These are phyloP conservation scores for Sprattus sprattus DNA, from an alignment of 2,113 vertebrate species.

Conservation along the genomic window DNA sequence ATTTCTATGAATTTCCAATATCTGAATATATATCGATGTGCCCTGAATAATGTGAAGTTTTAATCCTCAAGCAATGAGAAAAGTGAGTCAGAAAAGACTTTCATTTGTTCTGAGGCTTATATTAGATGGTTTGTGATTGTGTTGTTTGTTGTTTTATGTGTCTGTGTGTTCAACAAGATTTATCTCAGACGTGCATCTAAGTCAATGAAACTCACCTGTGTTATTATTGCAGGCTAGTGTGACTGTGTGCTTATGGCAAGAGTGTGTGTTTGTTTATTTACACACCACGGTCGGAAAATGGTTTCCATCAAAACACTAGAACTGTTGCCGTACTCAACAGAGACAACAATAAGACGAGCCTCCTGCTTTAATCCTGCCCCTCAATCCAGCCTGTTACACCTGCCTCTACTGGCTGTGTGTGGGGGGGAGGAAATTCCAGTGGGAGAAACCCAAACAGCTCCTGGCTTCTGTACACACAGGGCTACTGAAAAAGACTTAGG, in stretches of 20 bases:
- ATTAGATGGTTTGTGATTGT: background rate
- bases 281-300: background rate
- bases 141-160: background rate
- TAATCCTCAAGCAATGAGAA: too few relatives aligned
- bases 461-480: background rate
- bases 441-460: slow-evolving; percentile 1
- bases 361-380: background rate
- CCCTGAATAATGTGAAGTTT: too few relatives aligned
- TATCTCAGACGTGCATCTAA: background rate
- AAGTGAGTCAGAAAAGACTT: too few relatives aligned
- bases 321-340: background rate
- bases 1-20: too few relatives aligned
- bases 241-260: background rate
- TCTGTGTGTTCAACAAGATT: background rate
- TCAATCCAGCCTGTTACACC: background rate
- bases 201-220: background rate
- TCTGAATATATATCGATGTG: too few relatives aligned
- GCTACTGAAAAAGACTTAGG: background rate
- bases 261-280: background rate
- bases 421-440: background rate
- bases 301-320: background rate
- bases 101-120: too few relatives aligned
- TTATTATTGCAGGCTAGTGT: background rate
- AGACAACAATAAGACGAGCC: background rate
- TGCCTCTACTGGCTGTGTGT: background rate